Evolutionary conservation across 2,113 vertebrate genomes (phyloP), one percentile per base, ranked within the genome.

Genomic region (Pteropus alecto): DNA sequence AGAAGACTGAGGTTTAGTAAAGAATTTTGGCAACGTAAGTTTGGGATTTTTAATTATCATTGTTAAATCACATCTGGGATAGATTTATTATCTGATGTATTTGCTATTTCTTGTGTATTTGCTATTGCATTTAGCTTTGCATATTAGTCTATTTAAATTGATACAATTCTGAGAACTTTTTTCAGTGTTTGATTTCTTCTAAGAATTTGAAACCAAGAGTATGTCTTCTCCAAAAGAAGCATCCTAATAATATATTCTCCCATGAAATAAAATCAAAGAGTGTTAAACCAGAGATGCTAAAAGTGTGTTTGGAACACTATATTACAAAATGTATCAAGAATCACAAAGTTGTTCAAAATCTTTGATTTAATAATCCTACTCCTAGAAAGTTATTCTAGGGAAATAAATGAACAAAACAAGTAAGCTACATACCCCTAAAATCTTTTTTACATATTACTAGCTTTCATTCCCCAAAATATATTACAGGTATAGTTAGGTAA

Each of bases 131-230:
- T 79, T 87, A 85, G 24, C 35, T 89, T 90, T 93, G 54, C 5
- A 22, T 65, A 35, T 70, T 74, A 58, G 22, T 73, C 22, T 94
- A 67, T 95, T 93, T 87, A 90, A 93, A 81, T 67, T 77, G 48
- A 85, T 46, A 81, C n/a, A 30, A 33, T 71, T 60, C 56, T 30
- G 77, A 4, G 54, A 60, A 81, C 33, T 77, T 22, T 81, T 84
- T 81, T 76, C 83, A 94, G 70, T 65, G 33, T 93, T 93, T 63
- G n/a, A 63, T 65, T 76, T 96, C 70, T 82, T 84, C 63, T 83
- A 87, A 89, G 51, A 90, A 26, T 90, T 93, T 94, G 61, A 30
- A 92, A 92, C 24, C 38, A 67, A 96, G n/a, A 94, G 2, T 30
- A 51, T 15, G 35, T 4, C 38, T 65, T 94, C 68, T 82, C 28